Evolutionary conservation across 1,140 invertebrate genomes (phyloP), one percentile per base, ranked within the genome.

Genomic region (Drosophila ercepeae): DNA sequence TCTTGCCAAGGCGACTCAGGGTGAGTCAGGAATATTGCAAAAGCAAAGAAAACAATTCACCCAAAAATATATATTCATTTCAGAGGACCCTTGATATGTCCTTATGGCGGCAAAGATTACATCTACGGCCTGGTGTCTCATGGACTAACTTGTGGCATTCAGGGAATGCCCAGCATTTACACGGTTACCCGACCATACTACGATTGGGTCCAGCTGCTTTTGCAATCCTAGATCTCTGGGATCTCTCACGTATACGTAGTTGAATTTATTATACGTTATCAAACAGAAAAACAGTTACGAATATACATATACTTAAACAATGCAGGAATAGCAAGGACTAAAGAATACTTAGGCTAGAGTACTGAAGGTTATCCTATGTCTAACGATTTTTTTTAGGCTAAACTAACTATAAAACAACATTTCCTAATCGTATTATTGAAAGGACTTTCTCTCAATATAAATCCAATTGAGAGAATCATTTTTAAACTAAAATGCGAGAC

Each of bases 1-100:
- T 88, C 84, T 0, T 91, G 90, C 23, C 90, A 91, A 41, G 90
- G 90, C 3, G 90, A 91, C 34, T 91, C 90, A 6, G 90, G 90
- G 69, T 72, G 7, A 42, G 2, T 7, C 0, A 4, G 1, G 1
- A n/a, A 19, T 2, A 19, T 2, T 3, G 1, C 0, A 13, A 32
- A 11, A 3, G 2, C 29, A 3, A 0, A 11, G 3, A 11, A 11
- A 32, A 32, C 0, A 1, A 1, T 7, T 18, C 29, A 21, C 2
- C n/a, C 0, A 23, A 21, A n/a, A n/a, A n/a, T n/a, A n/a, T n/a
- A n/a, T n/a, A n/a, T n/a, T n/a, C n/a, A n/a, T 23, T 4, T 2
- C 13, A 72, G 69, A 11, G 90, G 90, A 6, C 90, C 90, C 0
- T 42, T 91, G 9, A 89, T 91, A 16, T 91, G 90, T 49, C 63